Evolutionary conservation across 2,888 invertebrate genomes (phyloP).

Genomic region (Cosmia pyralina): DNA sequence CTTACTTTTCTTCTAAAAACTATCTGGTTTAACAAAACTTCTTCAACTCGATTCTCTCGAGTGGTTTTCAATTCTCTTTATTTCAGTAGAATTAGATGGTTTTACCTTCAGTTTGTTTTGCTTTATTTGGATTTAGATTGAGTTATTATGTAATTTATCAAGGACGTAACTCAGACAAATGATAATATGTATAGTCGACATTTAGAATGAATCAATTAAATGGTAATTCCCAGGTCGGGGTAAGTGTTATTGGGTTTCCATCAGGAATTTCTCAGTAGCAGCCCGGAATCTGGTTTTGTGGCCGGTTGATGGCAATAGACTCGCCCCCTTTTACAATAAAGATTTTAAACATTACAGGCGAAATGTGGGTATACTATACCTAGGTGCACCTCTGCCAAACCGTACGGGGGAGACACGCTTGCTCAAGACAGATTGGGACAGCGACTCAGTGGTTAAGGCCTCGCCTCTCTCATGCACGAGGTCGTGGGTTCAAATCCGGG

Average conservation of each 20-base stretch:
- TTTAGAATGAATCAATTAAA: not conserved
- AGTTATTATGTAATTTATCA: not conserved
- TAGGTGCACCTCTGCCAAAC: too few relatives aligned
- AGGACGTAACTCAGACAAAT: too few relatives aligned
- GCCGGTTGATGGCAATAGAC: not conserved
- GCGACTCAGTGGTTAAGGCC: too few relatives aligned
- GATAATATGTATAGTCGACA: not conserved
- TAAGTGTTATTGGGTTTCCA: not conserved
- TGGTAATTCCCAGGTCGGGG: not conserved
- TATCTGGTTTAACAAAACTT: conserved; percentile 25
- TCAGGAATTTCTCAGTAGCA: too few relatives aligned
- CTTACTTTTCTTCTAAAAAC: conserved; percentile 13
- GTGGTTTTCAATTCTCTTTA: conserved; percentile 24
- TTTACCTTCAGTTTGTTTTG: conserved; percentile 4
- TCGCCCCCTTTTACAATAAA: too few relatives aligned
- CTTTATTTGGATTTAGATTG: not conserved
- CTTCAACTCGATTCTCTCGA: conserved; percentile 18
- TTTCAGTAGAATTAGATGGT: conserved; percentile 3
- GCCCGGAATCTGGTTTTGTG: not conserved
- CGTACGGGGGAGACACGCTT: too few relatives aligned
- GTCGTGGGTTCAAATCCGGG: not conserved
- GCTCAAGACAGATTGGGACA: too few relatives aligned
- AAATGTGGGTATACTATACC: too few relatives aligned
- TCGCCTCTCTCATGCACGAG: too few relatives aligned
- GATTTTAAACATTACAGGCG: too few relatives aligned